Evolutionary conservation across 2,113 vertebrate species (phyloP).

Genomic region (Neomonachus schauinslandi): DNA sequence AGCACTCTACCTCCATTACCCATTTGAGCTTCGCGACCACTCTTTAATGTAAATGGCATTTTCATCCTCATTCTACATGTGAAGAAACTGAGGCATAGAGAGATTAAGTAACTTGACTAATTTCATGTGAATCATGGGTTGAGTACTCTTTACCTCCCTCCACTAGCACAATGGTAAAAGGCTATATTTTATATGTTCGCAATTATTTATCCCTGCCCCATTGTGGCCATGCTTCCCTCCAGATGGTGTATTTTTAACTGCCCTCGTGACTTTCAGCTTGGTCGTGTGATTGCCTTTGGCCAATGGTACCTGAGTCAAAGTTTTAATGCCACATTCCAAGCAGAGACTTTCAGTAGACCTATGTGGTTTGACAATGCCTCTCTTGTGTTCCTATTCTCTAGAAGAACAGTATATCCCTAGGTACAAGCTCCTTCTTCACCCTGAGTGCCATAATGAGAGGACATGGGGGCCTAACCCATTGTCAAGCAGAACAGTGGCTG

Average conservation of each 20-base stretch:
- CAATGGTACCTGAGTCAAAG: not conserved
- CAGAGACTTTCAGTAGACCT: not conserved
- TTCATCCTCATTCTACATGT: not conserved
- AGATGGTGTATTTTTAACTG: not conserved
- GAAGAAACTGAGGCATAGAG: not conserved
- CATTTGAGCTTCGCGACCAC: not conserved
- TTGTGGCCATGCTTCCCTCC: not conserved
- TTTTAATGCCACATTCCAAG: not conserved
- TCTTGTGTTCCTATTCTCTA: not conserved
- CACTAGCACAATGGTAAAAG: not conserved
- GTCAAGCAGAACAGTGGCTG: not conserved
- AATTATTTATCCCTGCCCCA: not conserved
- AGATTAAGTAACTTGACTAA: not conserved
- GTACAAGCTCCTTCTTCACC: not conserved
- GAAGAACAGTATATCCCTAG: not conserved
- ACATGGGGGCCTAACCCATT: rapidly evolving
- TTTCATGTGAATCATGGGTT: not conserved
- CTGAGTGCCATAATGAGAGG: not conserved
- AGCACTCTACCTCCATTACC: not conserved
- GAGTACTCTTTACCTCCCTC: not conserved
- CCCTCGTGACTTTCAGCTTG: not conserved
- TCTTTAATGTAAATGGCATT: not conserved
- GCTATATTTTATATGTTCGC: not conserved
- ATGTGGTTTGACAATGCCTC: not conserved
- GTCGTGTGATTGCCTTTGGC: not conserved